Evolutionary conservation across 2,888 invertebrate species (phyloP), one percentile per base, ranked within the genome.

Genomic region (Patella depressa): DNA sequence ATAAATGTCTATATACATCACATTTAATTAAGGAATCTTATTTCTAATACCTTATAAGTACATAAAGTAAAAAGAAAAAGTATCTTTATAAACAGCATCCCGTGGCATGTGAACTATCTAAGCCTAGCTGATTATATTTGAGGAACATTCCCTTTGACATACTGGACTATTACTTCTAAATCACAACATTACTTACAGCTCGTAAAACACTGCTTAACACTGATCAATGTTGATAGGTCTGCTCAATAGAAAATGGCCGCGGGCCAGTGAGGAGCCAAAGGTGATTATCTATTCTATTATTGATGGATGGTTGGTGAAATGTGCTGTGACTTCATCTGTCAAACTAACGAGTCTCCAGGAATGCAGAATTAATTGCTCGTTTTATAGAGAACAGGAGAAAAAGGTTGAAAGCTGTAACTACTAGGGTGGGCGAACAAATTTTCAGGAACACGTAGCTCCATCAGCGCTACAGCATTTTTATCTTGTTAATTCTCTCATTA

Each of bases 251-350:
- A 45, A 24, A 71, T 19, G 72, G 65, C 2, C 5, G 19, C 17
- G 53, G 29, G 72, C 53, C 17, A n/a, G 71, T 45, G 55, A 70
- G 65, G 74, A 29, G 65, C 65, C 53, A 24, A 19, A 72, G 72
- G 65, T 76, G 53, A 74, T 75, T 53, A 69, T 70, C 78, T 71
- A 72, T 70, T 72, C 59, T 75, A 65, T 57, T 71, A 77, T 54
- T 80, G 83, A 83, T 83, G 79, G 83, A 83, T 83, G 72, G 77
- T 69, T 55, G 78, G 53, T 75, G 79, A 82, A 81, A 80, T 80
- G 78, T 80, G 73, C 73, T 77, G 79, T 81, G 83, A 81, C 83
- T 83, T 78, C 81, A 81, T 81, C 78, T 80, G 80, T 75, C 80
- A 72, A 75, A 53, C 72, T 70, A 75, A 53, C 70, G 24, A 54